Evolutionary conservation across 1,140 invertebrate genomes (phyloP).

Genomic region (Prorops nasuta): DNA sequence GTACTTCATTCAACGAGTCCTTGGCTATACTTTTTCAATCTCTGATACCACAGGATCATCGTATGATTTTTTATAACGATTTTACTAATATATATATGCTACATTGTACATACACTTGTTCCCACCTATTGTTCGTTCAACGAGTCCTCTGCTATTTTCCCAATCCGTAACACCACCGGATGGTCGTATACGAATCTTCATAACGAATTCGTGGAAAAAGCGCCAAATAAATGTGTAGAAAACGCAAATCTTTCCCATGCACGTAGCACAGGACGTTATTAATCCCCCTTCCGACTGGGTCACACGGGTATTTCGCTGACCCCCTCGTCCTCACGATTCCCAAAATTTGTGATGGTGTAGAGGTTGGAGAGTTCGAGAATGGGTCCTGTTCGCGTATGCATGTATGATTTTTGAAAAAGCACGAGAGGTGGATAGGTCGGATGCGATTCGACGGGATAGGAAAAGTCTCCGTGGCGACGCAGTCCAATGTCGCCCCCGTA

Average conservation of each 20-base stretch:
- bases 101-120: background rate
- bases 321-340: background rate
- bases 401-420: slow-evolving; percentile 1
- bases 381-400: slow-evolving; percentile 20
- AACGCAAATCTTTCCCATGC: background rate
- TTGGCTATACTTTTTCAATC: too few relatives aligned
- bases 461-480: background rate
- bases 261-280: too few relatives aligned
- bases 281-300: slow-evolving; percentile 29
- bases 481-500: slow-evolving; percentile 14
- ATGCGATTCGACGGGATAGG: background rate
- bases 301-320: slow-evolving; percentile 37
- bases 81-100: too few relatives aligned
- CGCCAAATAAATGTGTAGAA: background rate
- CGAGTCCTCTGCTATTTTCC: background rate
- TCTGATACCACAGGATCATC: background rate
- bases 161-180: background rate
- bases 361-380: slow-evolving; percentile 27
- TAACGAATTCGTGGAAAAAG: background rate
- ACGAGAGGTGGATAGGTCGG: background rate
- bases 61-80: background rate
- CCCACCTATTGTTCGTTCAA: background rate
- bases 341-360: slow-evolving; percentile 16
- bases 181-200: background rate
- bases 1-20: too few relatives aligned